Base-by-base conservation (phyloP, 2,797 vertebrate genomes). In the Nannoperca australis region DNA sequence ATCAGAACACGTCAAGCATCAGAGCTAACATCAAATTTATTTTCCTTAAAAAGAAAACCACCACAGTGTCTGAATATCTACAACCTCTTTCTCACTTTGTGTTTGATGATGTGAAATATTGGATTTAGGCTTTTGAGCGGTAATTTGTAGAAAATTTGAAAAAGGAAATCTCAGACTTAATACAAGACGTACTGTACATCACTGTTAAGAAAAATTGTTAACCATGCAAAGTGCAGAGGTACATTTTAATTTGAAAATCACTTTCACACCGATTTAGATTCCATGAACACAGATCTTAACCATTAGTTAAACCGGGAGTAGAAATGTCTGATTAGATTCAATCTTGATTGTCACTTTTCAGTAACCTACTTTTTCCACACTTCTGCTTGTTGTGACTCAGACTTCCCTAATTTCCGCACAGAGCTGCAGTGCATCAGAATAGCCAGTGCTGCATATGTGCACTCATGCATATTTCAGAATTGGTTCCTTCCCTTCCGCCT, bases 381-480 rank as follows among this genome's bases (percentile, higher is more conserved):
- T 36, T 60, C 20, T 49, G 38, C 44, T 49, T 0, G 0, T 17
- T 13, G 59, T 72, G 59, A 89, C 73, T 81, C 79, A 82, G 75
- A 56, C 68, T 22, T 47, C 51, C 64, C 64, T 85, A 58, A n/a
- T 81, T 78, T 78, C 73, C 9, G 1, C 64, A 24, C 56, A 15
- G 56, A 79, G 69, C 61, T 53, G 78, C 67, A 58, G 54, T 22
- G 49, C 73, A 32, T 84, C 59, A 53, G 70, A 82, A 76, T 40
- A 71, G 71, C 71, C 60, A 22, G 10, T 15, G 58, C 68, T 76
- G 81, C 78, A 49, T 75, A 38, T 82, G 78, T 73, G 76, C 77
- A 38, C 58, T 92, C 84, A 88, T 92, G 89, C 91, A 93, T 91
- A 82, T 92, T 92, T 90, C 60, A 91, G 34, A 66, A 72, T 51